phyloP scores from a whole-genome alignment of 2,797 vertebrate genomes.

The Nannoperca obscura region DNA sequence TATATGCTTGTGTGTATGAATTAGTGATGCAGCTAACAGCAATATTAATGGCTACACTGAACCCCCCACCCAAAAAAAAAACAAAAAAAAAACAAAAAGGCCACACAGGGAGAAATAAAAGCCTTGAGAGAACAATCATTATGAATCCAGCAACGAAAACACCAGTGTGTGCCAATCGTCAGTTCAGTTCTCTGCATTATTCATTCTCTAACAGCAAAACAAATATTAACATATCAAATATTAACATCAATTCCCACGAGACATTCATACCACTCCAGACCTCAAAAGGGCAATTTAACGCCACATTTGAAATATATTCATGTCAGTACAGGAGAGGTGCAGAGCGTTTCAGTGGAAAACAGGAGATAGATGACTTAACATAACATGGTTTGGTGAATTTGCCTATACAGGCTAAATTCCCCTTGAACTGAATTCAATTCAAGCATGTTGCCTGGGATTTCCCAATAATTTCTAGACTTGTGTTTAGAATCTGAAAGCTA shows the following conservation, averaged over 20 bases:
- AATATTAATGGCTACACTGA: slow-evolving; percentile 35
- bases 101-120: slow-evolving; percentile 59
- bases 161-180: slow-evolving; percentile 50
- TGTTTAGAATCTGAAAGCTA: background rate
- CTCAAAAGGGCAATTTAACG: slow-evolving; percentile 72
- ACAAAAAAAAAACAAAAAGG: slow-evolving; percentile 54
- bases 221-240: slow-evolving; percentile 82
- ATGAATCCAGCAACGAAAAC: slow-evolving; percentile 53
- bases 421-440: background rate
- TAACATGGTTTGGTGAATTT: background rate
- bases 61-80: slow-evolving; percentile 15
- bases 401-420: slow-evolving; percentile 11
- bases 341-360: slow-evolving; percentile 19
- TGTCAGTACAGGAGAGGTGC: slow-evolving; percentile 17
- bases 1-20: background rate
- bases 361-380: slow-evolving; percentile 10
- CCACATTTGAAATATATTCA: slow-evolving; percentile 60
- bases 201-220: slow-evolving; percentile 77
- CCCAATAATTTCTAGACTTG: background rate
- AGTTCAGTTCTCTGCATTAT: slow-evolving; percentile 75
- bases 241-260: slow-evolving; percentile 72
- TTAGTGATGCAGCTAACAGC: slow-evolving; percentile 28
- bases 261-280: slow-evolving; percentile 64
- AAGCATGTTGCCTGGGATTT: background rate
- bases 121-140: slow-evolving; percentile 67